Evolutionary conservation across 1,140 invertebrate genomes (phyloP).

Genomic region (Drosophila rhopaloa): DNA sequence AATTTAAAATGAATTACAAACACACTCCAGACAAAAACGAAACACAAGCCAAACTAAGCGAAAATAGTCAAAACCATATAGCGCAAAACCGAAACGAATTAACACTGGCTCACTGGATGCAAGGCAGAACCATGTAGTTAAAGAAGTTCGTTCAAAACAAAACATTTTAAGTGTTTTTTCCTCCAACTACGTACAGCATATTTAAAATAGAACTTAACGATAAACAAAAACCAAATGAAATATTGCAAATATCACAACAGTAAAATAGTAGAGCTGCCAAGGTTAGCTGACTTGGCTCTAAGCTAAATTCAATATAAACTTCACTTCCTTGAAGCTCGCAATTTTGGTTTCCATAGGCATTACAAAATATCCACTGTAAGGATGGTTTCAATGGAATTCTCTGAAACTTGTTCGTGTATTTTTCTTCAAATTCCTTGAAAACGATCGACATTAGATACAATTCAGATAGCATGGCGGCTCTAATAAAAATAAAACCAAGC

Average conservation of each 20-base stretch:
- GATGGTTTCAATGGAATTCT: conserved; percentile 11
- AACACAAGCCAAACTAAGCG: conserved; percentile 43
- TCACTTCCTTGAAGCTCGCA: background rate
- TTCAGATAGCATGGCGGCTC: conserved; percentile 29
- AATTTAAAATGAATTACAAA: conserved; percentile 77
- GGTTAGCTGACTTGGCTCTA: conserved; percentile 20
- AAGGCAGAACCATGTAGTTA: conserved; percentile 37
- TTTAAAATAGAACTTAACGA: conserved; percentile 74
- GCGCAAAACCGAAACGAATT: conserved; percentile 30
- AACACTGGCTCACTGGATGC: conserved; percentile 11
- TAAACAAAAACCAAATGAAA: conserved; percentile 69
- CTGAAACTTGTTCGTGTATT: background rate
- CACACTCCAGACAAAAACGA: conserved; percentile 16
- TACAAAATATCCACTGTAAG: background rate
- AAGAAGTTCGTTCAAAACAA: conserved; percentile 71
- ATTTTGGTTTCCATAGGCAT: conserved; percentile 4
- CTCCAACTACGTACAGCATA: conserved; percentile 82
- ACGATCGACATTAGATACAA: background rate
- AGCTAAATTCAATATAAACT: background rate
- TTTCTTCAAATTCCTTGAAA: background rate
- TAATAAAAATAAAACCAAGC: conserved; percentile 55
- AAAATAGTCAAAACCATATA: conserved; percentile 79
- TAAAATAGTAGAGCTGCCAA: conserved; percentile 40
- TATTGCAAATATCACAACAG: conserved; percentile 72
- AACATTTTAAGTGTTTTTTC: conserved; percentile 83